A percentile compares a stretch with the other conserved stretches of the same genome.
phyloP scores from a whole-genome alignment of 2,113 vertebrate genomes.

The Nothocercus nigrocapillus region DNA sequence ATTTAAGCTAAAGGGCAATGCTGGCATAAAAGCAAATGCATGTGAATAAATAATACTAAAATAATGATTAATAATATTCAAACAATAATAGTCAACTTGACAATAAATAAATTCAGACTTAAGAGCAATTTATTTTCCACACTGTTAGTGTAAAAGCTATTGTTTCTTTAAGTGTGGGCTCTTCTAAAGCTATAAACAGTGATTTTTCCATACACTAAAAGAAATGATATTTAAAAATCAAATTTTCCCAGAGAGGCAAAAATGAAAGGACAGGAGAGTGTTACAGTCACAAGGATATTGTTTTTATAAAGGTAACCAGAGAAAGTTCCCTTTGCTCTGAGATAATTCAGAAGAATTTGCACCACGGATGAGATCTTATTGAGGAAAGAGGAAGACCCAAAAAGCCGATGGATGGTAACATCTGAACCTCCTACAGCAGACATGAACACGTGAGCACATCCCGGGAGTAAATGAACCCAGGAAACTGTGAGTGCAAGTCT shows the following conservation, averaged over 20 bases:
- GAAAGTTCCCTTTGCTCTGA: background rate
- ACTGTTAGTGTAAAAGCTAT: background rate
- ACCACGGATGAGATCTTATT: background rate
- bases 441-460: background rate
- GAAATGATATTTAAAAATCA: background rate
- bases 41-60: conserved; percentile 60
- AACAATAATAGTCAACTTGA: conserved; percentile 24
- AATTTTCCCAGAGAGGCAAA: background rate
- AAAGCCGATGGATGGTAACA: background rate
- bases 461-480: background rate
- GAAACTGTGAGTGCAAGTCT: background rate
- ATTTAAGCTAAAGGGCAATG: conserved; percentile 17
- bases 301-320: background rate
- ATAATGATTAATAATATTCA: conserved; percentile 47
- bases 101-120: conserved; percentile 44
- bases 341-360: background rate
- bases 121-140: background rate
- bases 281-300: background rate
- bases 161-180: background rate
- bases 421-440: background rate
- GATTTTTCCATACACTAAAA: background rate
- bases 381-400: background rate
- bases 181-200: background rate
- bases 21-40: conserved; percentile 9
- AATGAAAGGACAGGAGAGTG: background rate